Evolutionary conservation across 2,113 vertebrate species (phyloP).

Genomic region (Nothoprocta pentlandii): DNA sequence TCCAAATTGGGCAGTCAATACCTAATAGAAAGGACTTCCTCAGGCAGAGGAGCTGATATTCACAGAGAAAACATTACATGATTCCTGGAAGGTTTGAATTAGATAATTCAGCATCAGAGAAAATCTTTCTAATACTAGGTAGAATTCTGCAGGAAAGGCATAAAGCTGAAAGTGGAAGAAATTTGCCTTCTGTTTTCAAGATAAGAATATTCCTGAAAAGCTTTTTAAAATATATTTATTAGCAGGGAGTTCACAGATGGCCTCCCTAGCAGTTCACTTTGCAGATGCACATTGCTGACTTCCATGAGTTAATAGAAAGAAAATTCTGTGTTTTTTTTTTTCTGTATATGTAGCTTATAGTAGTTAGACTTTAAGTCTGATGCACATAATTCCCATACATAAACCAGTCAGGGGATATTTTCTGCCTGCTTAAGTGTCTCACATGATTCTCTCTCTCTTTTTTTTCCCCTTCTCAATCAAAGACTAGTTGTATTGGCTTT

Average conservation of each 20-base stretch:
- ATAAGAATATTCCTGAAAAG: constrained; percentile 63
- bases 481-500: constrained; percentile 36
- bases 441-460: constrained; percentile 36
- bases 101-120: constrained; percentile 51
- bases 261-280: constrained; percentile 58
- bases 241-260: constrained; percentile 41
- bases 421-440: constrained; percentile 45
- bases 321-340: too few species aligned
- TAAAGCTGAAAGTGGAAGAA: constrained; percentile 55
- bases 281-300: constrained; percentile 51
- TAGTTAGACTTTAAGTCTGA: constrained; percentile 57
- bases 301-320: constrained; percentile 41
- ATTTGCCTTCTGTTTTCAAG: constrained; percentile 53
- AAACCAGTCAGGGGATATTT: constrained; percentile 48
- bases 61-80: constrained; percentile 32
- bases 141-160: constrained; percentile 53
- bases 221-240: constrained; percentile 44
- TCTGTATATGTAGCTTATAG: constrained; percentile 19
- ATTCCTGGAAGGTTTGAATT: constrained; percentile 41
- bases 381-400: constrained; percentile 48
- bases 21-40: not conserved
- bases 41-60: constrained; percentile 36
- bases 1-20: not conserved
- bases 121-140: constrained; percentile 62
- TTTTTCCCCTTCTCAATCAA: constrained; percentile 9